These are phyloP conservation scores for Arctocebus calabarensis DNA, from an alignment of 2,797 vertebrate species.

Conservation along the genomic window DNA sequence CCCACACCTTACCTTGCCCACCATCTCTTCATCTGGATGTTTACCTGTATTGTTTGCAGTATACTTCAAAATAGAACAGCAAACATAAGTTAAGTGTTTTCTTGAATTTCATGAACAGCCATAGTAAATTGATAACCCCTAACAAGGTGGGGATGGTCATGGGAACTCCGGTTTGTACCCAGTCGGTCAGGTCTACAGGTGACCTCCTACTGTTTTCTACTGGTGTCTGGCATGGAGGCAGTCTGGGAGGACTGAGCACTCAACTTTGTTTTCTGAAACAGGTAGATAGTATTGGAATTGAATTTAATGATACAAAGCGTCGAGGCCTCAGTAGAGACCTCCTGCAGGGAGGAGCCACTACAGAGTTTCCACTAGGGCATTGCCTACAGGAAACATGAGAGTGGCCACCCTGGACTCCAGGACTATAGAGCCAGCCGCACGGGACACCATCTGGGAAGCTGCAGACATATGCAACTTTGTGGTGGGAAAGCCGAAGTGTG, in stretches of 20 bases:
- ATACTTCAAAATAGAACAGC: background rate
- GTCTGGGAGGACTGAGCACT: background rate
- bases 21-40: background rate
- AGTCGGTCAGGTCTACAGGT: background rate
- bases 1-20: background rate
- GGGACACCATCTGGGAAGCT: background rate
- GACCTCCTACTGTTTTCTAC: background rate
- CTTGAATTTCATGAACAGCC: background rate
- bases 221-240: background rate
- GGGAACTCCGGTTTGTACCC: background rate
- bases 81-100: background rate
- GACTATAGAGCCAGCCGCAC: background rate
- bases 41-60: background rate
- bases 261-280: background rate
- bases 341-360: background rate
- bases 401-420: background rate
- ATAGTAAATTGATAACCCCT: background rate
- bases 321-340: background rate
- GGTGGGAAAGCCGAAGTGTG: background rate
- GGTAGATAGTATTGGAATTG: background rate
- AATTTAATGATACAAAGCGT: background rate
- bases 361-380: background rate
- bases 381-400: background rate
- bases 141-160: background rate
- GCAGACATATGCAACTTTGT: background rate